Conservation (phyloP, 1,140 invertebrate genomes). For the Prorops nasuta region DNA sequence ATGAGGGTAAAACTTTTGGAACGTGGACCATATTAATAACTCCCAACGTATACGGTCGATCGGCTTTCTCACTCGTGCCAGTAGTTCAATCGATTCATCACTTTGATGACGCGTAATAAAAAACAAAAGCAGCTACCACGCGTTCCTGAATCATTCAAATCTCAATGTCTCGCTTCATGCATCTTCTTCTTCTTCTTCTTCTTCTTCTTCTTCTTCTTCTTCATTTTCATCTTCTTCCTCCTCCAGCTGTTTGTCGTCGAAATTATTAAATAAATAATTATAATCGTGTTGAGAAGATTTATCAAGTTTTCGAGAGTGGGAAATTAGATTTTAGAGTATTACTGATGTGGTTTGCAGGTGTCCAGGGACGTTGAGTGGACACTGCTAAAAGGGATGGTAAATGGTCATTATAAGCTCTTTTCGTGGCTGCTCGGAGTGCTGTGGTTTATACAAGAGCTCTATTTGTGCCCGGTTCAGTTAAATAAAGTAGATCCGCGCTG, state of each 20-base stretch:
- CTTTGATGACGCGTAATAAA: background rate
- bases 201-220: too few relatives aligned
- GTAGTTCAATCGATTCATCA: slow-evolving; percentile 7
- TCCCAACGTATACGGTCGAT: too few relatives aligned
- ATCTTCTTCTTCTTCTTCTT: too few relatives aligned
- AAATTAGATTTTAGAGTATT: too few relatives aligned
- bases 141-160: background rate
- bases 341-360: too few relatives aligned
- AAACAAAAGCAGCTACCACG: background rate
- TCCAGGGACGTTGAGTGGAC: too few relatives aligned
- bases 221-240: too few relatives aligned
- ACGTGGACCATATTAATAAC: slow-evolving; percentile 7
- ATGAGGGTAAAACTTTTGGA: background rate
- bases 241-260: too few relatives aligned
- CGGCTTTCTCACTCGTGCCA: background rate
- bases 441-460: background rate
- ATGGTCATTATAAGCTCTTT: background rate
- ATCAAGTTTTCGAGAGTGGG: too few relatives aligned
- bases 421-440: background rate
- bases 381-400: background rate
- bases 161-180: too few relatives aligned
- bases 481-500: background rate
- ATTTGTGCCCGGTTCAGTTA: background rate
- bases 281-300: too few relatives aligned
- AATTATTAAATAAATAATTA: too few relatives aligned